Percentiles rank a stretch among this genome's conserved stretches.
Conservation (phyloP, 2,888 invertebrate species). For the Lasioglossum pauxillum region DNA sequence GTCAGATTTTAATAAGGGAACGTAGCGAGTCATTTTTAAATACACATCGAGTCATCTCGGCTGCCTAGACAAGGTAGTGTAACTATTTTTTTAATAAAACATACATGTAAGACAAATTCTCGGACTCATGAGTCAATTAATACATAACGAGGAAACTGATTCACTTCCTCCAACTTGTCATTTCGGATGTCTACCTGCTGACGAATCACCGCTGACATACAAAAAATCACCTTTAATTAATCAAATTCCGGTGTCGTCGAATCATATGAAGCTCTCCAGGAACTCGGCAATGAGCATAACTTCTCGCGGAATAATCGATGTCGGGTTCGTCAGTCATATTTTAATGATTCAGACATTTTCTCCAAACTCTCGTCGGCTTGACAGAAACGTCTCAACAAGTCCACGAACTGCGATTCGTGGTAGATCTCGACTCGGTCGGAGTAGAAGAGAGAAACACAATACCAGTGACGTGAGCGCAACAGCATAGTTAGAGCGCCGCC, state of each 20-base stretch:
- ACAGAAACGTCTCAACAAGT: constrained; percentile 25
- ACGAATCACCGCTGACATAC: background rate
- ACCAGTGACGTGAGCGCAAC: constrained; percentile 6
- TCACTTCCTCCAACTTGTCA: background rate
- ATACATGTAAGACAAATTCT: background rate
- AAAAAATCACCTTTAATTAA: background rate
- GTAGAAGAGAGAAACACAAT: constrained; percentile 34
- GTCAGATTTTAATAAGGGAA: background rate
- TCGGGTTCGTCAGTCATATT: background rate
- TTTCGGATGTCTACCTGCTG: background rate
- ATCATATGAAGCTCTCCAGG: background rate
- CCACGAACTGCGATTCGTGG: constrained; percentile 36
- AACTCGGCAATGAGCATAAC: background rate
- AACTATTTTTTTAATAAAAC: background rate
- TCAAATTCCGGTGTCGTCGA: background rate
- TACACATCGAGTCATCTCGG: too few species aligned
- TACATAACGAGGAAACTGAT: background rate
- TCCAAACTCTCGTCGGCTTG: constrained; percentile 31
- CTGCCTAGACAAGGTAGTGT: too few species aligned
- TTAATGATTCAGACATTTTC: constrained; percentile 65
- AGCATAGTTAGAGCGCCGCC: constrained; percentile 6
- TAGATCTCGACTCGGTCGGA: constrained; percentile 4
- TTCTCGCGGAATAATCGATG: constrained; percentile 21
- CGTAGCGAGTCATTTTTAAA: too few species aligned
- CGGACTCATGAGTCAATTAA: background rate